Conservation (phyloP, 2,113 vertebrate genomes). For the Erinaceus europaeus region DNA sequence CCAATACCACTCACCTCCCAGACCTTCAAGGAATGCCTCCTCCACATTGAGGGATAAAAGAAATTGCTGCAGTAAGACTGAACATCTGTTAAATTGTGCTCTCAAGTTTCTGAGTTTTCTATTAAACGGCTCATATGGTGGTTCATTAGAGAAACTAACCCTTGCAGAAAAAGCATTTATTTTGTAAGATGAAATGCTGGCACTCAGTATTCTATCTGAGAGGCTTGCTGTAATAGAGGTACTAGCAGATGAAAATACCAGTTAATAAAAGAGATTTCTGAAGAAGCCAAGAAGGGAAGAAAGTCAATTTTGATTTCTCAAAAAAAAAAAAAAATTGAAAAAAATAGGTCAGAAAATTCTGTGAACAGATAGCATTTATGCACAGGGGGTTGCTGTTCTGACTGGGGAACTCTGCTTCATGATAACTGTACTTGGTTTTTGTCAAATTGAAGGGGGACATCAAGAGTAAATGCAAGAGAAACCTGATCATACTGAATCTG, state of each 20-base stretch:
- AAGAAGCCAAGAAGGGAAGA: conserved; percentile 41
- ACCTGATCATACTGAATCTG: neutral
- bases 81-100: conserved; percentile 21
- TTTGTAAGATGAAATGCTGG: conserved; percentile 5
- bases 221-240: neutral
- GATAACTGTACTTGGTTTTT: neutral
- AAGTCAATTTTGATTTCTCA: conserved; percentile 8
- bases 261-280: conserved; percentile 17
- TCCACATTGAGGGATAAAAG: neutral
- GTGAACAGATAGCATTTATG: conserved; percentile 22
- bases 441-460: neutral
- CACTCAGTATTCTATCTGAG: neutral
- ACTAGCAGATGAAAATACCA: conserved; percentile 26
- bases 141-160: conserved; percentile 50
- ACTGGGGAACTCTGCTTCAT: neutral
- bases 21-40: neutral
- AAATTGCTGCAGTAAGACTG: neutral
- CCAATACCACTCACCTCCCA: neutral
- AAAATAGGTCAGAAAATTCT: conserved; percentile 54
- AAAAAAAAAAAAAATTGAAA: conserved; percentile 49
- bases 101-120: conserved; percentile 40
- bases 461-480: neutral
- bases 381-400: neutral
- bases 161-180: conserved; percentile 22
- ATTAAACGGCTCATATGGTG: conserved; percentile 31